Base-by-base conservation (phyloP, 2,113 vertebrate genomes). In the Aspidoscelis tigris region DNA sequence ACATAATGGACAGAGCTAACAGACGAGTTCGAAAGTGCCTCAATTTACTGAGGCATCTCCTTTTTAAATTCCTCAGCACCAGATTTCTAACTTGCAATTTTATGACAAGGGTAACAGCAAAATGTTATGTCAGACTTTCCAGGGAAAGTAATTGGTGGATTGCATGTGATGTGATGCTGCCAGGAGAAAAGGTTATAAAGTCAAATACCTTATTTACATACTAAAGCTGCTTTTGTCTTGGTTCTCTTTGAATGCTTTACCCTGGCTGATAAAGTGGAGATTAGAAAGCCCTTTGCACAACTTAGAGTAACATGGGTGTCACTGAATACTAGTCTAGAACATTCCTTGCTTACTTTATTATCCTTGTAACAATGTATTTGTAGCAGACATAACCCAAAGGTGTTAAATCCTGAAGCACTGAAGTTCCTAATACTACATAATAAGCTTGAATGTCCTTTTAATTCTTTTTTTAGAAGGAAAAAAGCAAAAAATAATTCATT, bases 1-100 rank as follows among this genome's bases (percentile, higher is more conserved):
- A 92, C 96, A 97, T 73, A 97, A 96, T 7, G 96, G 97, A 91
- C 98, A 97, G 88, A 96, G 96, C 93, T 99, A 98, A 96, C 96
- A 81, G 43, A 85, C 90, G 83, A 84, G 44, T 82, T 70, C 83
- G 83, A 89, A 85, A 76, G 85, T 91, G 78, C 92, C 92, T 90
- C 90, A 85, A 86, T 89, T 94, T 90, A 88, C 81, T 91, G 89
- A 89, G 95, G 94, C 93, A 93, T 95, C 95, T 94, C 92, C 92
- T 96, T 96, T 96, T 96, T 95, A 95, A 96, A 94, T 89, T 84
- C 84, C 86, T 93, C 89, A 92, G 88, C 93, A 93, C 88, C 92
- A 95, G 94, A 96, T 96, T 95, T 95, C 94, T 96, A 94, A 96
- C 96, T 96, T 96, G 93, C 95, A 95, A 96, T 93, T 96, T 95